Evolutionary conservation across 2,888 invertebrate genomes (phyloP).

Genomic region (Chymomyza amoena): DNA sequence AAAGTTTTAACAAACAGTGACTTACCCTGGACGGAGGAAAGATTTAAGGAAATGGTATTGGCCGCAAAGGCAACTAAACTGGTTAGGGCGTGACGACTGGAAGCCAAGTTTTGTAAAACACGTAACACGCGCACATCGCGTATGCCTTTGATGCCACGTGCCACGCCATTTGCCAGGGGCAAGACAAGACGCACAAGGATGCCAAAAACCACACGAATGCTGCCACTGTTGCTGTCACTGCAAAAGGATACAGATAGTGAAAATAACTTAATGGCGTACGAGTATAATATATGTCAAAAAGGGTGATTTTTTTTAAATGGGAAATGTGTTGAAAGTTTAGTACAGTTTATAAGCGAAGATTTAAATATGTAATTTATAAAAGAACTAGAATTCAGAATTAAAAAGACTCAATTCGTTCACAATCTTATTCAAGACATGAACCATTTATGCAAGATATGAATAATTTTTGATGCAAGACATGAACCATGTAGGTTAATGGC

Average conservation of each 20-base stretch:
- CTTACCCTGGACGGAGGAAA: conserved; percentile 78
- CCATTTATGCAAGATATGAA: no score
- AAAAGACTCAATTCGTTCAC: no score
- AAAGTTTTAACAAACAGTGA: conserved; percentile 9
- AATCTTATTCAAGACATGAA: no score
- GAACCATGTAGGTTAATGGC: no score
- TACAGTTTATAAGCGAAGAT: no score
- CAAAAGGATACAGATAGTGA: conserved; percentile 20
- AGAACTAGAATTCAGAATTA: no score
- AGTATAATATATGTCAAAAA: fast-evolving
- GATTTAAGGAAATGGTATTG: conserved; percentile 77
- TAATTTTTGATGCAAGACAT: no score
- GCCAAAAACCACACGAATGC: conserved; percentile 75
- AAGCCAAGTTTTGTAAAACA: conserved; percentile 70
- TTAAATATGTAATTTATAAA: no score
- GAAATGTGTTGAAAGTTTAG: no score
- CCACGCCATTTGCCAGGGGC: conserved; percentile 76
- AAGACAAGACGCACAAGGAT: conserved; percentile 76
- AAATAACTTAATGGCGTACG: background rate
- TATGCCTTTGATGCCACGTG: conserved; percentile 75
- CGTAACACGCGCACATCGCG: conserved; percentile 73
- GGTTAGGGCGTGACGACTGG: conserved; percentile 75
- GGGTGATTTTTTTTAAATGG: no score
- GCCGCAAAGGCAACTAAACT: conserved; percentile 78
- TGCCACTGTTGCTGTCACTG: conserved; percentile 56